phyloP scores from a whole-genome alignment of 2,888 invertebrate species.

The Rhyacophila evoluta region DNA sequence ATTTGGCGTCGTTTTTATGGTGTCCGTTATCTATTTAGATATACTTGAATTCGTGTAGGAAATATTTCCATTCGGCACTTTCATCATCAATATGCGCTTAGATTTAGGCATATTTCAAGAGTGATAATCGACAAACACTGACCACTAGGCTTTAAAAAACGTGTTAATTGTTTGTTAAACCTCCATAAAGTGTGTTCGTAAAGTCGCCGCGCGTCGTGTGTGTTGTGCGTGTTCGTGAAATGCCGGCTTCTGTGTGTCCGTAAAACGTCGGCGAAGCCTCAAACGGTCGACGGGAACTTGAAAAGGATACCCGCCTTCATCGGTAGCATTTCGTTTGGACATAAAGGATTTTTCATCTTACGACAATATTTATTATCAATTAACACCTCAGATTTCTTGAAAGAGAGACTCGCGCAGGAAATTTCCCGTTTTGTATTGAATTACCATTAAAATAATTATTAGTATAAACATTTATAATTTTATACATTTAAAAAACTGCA shows the following conservation, averaged over 20 bases:
- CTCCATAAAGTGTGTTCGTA: conserved; percentile 5
- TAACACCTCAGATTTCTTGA: not conserved
- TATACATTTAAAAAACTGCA: too few species aligned
- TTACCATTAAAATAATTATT: too few species aligned
- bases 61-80: too few species aligned
- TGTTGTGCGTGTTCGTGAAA: conserved; percentile 7
- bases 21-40: too few species aligned
- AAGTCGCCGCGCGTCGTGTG: not conserved
- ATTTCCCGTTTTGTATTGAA: not conserved
- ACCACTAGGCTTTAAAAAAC: conserved; percentile 19
- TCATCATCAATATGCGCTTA: not conserved
- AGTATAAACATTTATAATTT: too few species aligned
- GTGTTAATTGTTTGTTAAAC: conserved; percentile 16
- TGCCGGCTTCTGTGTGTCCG: conserved; percentile 9
- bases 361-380: conserved; percentile 17
- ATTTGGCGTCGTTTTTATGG: too few species aligned
- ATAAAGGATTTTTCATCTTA: not conserved
- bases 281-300: not conserved
- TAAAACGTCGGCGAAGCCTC: not conserved
- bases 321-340: not conserved
- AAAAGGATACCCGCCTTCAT: not conserved
- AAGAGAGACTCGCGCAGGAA: not conserved
- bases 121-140: conserved; percentile 20
- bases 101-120: not conserved
- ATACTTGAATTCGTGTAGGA: too few species aligned